Conservation (phyloP, 2,888 invertebrate genomes). For the Cheilosia vulpina region DNA sequence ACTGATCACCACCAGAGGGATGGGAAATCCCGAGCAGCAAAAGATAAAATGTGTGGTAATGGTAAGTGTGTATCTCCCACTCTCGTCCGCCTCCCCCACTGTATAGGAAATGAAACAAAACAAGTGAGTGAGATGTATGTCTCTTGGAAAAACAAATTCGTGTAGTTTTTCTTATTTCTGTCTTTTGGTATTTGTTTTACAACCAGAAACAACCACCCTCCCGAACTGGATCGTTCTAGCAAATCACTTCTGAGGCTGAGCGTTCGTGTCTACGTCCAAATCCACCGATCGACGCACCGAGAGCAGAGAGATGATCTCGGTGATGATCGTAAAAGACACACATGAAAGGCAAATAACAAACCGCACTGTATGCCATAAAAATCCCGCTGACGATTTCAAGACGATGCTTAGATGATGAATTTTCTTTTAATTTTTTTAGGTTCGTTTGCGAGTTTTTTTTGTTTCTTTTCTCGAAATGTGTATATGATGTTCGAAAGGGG, state of each 20-base stretch:
- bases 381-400: constrained; percentile 51
- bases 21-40: constrained; percentile 62
- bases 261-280: constrained; percentile 17
- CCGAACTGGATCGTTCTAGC: constrained; percentile 37
- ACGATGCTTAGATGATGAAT: constrained; percentile 63
- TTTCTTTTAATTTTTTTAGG: constrained; percentile 19
- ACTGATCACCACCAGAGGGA: constrained; percentile 66
- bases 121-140: constrained; percentile 50
- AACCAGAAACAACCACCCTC: constrained; percentile 77
- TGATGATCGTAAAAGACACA: constrained; percentile 73
- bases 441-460: background rate
- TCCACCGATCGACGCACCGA: constrained; percentile 17
- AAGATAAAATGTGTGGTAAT: constrained; percentile 38
- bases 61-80: constrained; percentile 29
- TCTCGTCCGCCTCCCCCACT: constrained; percentile 23
- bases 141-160: constrained; percentile 76
- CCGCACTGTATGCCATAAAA: constrained; percentile 73
- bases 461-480: background rate
- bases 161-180: constrained; percentile 68
- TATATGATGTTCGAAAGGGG: background rate
- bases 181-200: constrained; percentile 76
- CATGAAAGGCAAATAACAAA: constrained; percentile 73
- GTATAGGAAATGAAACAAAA: constrained; percentile 1
- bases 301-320: constrained; percentile 50
- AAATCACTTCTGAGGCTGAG: constrained; percentile 6